phyloP scores from a whole-genome alignment of 2,113 vertebrate genomes.

The Pseudorectes ferrugineus region DNA sequence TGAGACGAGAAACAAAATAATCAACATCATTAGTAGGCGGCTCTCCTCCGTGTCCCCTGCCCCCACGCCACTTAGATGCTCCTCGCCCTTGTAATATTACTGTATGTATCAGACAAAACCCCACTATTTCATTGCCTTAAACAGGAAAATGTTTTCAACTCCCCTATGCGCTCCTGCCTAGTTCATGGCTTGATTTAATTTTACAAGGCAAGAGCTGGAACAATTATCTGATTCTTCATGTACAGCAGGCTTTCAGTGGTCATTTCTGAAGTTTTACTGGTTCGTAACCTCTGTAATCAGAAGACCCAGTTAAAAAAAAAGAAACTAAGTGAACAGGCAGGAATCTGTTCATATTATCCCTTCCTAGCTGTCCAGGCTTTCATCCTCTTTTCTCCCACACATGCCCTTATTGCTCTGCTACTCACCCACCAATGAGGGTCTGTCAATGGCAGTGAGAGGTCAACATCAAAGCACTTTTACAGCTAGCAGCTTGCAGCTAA shows the following conservation, averaged over 20 bases:
- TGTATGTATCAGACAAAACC: neutral
- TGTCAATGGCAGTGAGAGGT: constrained; percentile 77
- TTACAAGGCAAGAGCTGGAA: constrained; percentile 61
- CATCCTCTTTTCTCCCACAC: constrained; percentile 91
- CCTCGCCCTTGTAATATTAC: neutral
- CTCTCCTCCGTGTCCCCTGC: neutral
- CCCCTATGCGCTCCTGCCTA: neutral
- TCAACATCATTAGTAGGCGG: neutral
- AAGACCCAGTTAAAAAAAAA: constrained; percentile 77
- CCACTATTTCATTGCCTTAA: neutral
- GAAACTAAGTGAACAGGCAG: constrained; percentile 82
- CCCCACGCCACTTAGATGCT: neutral
- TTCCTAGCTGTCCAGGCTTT: constrained; percentile 83
- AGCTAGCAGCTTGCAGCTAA: constrained; percentile 88
- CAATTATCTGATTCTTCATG: constrained; percentile 73
- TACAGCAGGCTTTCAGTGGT: constrained; percentile 66
- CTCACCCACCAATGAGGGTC: constrained; percentile 86
- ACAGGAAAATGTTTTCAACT: constrained; percentile 45
- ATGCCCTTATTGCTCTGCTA: constrained; percentile 81
- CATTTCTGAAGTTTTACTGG: constrained; percentile 73
- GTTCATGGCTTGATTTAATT: constrained; percentile 55
- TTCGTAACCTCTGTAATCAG: constrained; percentile 78
- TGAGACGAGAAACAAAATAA: neutral
- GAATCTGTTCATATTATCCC: constrained; percentile 88
- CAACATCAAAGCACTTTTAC: constrained; percentile 91